Conservation (phyloP, 2,113 vertebrate genomes). For the Nestor notabilis region DNA sequence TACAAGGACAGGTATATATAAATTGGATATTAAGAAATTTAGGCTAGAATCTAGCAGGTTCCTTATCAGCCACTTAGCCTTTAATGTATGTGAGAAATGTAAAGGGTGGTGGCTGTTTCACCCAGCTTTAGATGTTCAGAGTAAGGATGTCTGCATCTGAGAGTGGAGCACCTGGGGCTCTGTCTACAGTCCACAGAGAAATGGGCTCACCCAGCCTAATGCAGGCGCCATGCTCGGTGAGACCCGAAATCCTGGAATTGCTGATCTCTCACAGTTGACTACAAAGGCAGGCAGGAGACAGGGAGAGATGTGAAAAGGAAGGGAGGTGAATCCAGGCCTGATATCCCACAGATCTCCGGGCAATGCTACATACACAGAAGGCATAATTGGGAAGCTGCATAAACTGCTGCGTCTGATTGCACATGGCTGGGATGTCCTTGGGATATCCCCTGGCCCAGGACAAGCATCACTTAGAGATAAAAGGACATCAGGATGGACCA, state of each 20-base stretch:
- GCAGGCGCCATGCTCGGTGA: not conserved
- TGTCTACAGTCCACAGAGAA: not conserved
- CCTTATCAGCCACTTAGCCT: not conserved
- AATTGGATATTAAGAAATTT: not conserved
- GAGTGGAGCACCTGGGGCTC: conserved; percentile 9
- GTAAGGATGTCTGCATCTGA: not conserved
- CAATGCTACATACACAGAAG: not conserved
- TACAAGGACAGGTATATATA: not conserved
- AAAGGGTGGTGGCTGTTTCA: not conserved
- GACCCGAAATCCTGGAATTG: accelerated
- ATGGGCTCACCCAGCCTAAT: not conserved
- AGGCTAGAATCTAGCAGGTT: not conserved
- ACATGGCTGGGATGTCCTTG: not conserved
- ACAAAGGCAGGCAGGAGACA: not conserved
- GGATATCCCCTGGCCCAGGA: not conserved
- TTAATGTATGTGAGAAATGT: not conserved
- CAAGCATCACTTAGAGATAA: not conserved
- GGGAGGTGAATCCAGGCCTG: not conserved
- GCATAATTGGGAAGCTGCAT: not conserved
- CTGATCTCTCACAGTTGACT: not conserved
- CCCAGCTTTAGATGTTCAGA: not conserved
- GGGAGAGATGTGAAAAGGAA: accelerated
- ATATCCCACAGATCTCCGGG: not conserved
- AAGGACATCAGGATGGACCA: not conserved
- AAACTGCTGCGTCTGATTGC: accelerated